These are phyloP conservation scores for Ptilodon capucinus DNA, from an alignment of 2,888 invertebrate species.

Conservation along the genomic window DNA sequence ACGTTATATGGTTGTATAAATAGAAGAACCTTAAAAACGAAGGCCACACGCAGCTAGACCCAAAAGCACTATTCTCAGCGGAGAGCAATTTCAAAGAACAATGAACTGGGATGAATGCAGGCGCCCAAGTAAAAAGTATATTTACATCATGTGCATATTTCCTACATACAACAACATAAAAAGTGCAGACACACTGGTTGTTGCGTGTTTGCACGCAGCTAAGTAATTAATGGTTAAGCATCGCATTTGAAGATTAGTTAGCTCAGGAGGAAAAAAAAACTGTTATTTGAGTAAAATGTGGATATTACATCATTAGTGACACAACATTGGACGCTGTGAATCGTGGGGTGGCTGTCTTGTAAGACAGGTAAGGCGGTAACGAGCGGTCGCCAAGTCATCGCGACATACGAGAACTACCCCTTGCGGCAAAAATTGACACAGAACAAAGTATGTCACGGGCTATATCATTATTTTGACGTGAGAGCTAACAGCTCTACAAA, in stretches of 20 bases:
- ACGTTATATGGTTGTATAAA: too few relatives aligned
- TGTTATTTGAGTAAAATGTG: conserved; percentile 24
- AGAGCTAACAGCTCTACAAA: conserved; percentile 1
- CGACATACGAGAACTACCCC: conserved; percentile 69
- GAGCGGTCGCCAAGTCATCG: conserved; percentile 74
- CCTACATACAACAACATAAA: conserved; percentile 54
- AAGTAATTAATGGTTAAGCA: conserved; percentile 44
- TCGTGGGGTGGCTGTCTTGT: conserved; percentile 35
- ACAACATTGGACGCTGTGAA: conserved; percentile 23
- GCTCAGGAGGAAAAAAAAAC: conserved; percentile 1
- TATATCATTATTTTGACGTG: conserved; percentile 64
- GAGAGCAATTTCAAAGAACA: conserved; percentile 79
- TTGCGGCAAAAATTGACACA: conserved; percentile 72
- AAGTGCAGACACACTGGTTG: conserved; percentile 43
- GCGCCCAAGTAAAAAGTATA: conserved; percentile 74
- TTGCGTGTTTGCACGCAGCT: conserved; percentile 47
- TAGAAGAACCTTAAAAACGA: not conserved
- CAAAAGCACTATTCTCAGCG: conserved; percentile 67
- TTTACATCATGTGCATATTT: conserved; percentile 75
- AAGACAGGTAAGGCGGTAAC: conserved; percentile 75
- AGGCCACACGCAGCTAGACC: conserved; percentile 45
- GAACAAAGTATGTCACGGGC: conserved; percentile 71
- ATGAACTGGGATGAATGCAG: conserved; percentile 73
- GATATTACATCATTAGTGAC: conserved; percentile 25
- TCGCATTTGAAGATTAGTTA: conserved; percentile 14